Conservation (phyloP, 2,888 invertebrate genomes). For the Hirtodrosophila histrioides region DNA sequence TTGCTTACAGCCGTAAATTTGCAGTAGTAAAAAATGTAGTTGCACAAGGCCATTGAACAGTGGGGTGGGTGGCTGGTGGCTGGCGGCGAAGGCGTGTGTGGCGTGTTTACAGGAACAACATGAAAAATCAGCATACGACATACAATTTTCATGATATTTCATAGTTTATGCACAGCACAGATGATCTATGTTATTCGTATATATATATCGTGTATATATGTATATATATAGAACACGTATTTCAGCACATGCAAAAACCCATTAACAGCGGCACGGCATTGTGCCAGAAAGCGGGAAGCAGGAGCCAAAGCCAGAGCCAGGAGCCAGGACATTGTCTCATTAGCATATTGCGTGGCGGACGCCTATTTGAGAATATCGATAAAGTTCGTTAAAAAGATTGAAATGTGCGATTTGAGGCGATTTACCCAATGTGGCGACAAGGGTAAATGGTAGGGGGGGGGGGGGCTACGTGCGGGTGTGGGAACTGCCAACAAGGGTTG, state of each 20-base stretch:
- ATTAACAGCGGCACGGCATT: constrained; percentile 56
- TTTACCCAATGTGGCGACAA: constrained; percentile 63
- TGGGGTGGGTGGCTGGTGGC: no score
- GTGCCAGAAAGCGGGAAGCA: no score
- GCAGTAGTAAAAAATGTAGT: constrained; percentile 68
- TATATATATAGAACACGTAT: constrained; percentile 11
- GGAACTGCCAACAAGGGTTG: constrained; percentile 38
- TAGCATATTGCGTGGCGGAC: constrained; percentile 81
- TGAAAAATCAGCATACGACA: constrained; percentile 59
- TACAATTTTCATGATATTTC: constrained; percentile 70
- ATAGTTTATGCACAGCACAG: constrained; percentile 67
- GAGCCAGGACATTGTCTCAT: constrained; percentile 62
- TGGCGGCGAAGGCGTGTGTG: constrained; percentile 52
- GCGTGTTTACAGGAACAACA: constrained; percentile 66
- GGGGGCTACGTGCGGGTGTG: neutral
- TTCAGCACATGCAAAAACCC: constrained; percentile 65
- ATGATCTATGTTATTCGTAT: constrained; percentile 61
- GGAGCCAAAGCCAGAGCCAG: no score
- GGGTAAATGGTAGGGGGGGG: constrained; percentile 18
- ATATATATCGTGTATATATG: constrained; percentile 8
- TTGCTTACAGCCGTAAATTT: constrained; percentile 67
- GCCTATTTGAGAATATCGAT: constrained; percentile 79
- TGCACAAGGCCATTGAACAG: constrained; percentile 54
- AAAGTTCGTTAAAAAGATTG: constrained; percentile 78
- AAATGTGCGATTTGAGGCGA: constrained; percentile 73